Evolutionary conservation across 2,797 vertebrate genomes (phyloP), one percentile per base, ranked within the genome.

Genomic region (Sebastolobus alascanus): DNA sequence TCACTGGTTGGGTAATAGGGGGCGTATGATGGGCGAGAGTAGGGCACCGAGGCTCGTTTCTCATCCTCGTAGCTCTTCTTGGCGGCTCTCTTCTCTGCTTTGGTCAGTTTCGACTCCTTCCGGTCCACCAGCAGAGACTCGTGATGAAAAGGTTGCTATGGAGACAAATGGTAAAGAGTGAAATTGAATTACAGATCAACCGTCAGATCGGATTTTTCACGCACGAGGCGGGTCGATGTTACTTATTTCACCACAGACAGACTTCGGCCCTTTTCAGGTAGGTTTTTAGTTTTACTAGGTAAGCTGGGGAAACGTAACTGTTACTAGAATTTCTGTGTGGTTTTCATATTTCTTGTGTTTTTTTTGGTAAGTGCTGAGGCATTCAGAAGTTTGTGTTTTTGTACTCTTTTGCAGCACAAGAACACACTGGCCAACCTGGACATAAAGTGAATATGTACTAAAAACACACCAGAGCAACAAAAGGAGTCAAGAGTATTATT

Each of bases 41-140:
- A 99, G 8, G 99, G 98, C 69, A 99, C 97, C 1, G 97, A 99
- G 0, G 99, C 99, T 75, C 99, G 96, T 76, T 99, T 99, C 92
- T 99, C 99, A 77, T 99, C 99, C 93, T 99, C 98, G 0, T 99
- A 99, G 93, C 98, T 97, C 80, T 99, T 99, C 93, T 99, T 99
- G 64, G 99, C 99, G 7, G 98, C 98, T 92, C 97, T 97, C 94
- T 99, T 99, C 95, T 99, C 99, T 50, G 99, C 98, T 95, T 98
- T 98, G 88, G 99, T 99, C 86, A 99, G 94, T 93, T 98, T 99
- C n/a, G 97, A 97, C 84, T 99, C 99, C 93, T 98, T 99, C 59
- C 97, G 96, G 93, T 99, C 98, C 92, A 98, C 96, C 79, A 99
- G 95, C 91, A 99, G 93, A 71, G 98, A 99, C 92, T 99, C 98